Evolutionary conservation across 2,797 vertebrate genomes (phyloP).

Genomic region (Parambassis ranga): DNA sequence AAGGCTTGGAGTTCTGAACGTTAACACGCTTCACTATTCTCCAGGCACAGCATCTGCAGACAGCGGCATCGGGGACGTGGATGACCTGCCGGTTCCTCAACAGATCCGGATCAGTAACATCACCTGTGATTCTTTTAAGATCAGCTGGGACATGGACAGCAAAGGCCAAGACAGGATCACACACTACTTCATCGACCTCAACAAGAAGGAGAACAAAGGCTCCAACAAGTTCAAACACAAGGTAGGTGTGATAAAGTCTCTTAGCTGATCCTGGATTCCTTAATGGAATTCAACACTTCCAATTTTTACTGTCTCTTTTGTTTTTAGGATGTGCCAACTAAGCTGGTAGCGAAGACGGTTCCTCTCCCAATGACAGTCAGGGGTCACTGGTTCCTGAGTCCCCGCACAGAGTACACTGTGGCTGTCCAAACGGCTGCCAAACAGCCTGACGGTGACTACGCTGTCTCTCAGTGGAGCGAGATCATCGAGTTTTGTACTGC

Average conservation of each 20-base stretch:
- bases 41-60: slow-evolving; percentile 89
- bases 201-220: slow-evolving; percentile 94
- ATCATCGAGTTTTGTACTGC: slow-evolving; percentile 93
- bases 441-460: slow-evolving; percentile 89
- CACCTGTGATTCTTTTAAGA: slow-evolving; percentile 95
- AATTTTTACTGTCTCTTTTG: background rate
- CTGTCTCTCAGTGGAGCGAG: slow-evolving; percentile 93
- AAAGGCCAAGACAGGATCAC: slow-evolving; percentile 90
- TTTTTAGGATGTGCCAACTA: slow-evolving; percentile 90
- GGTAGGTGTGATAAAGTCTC: slow-evolving; percentile 75
- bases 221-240: slow-evolving; percentile 97
- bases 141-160: slow-evolving; percentile 92
- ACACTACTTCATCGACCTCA: slow-evolving; percentile 96
- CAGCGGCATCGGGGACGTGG: slow-evolving; percentile 87
- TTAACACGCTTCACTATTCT: background rate
- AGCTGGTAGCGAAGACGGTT: slow-evolving; percentile 93
- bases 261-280: background rate
- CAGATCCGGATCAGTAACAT: slow-evolving; percentile 92
- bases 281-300: no score
- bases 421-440: slow-evolving; percentile 93
- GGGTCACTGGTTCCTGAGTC: slow-evolving; percentile 96
- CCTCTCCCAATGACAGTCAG: slow-evolving; percentile 93
- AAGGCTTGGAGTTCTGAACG: no score
- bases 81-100: slow-evolving; percentile 89
- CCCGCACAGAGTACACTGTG: slow-evolving; percentile 92